Conservation (phyloP, 35 echinoderm and acorn worm genomes). For the Eucidaris tribuloides region DNA sequence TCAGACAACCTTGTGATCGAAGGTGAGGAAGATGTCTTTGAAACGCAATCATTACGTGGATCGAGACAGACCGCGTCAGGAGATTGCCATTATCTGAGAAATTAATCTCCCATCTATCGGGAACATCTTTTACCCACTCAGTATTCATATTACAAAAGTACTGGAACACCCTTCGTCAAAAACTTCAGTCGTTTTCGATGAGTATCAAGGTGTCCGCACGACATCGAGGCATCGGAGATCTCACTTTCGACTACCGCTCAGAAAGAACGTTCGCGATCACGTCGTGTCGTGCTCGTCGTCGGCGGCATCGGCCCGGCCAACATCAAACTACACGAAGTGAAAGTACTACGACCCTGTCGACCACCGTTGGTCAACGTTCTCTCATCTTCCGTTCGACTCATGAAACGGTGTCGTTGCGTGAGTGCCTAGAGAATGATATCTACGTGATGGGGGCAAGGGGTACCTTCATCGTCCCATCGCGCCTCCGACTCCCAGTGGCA, state of each 20-base stretch:
- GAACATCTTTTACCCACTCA: constrained; percentile 53
- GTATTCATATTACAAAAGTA: too few species aligned
- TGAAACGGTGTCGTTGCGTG: constrained; percentile 51
- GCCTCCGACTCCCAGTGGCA: constrained; percentile 10
- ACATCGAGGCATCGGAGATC: constrained; percentile 45
- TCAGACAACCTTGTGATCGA: constrained; percentile 64
- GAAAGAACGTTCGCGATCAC: constrained; percentile 33
- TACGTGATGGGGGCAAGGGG: constrained; percentile 54
- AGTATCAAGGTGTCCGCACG: constrained; percentile 35
- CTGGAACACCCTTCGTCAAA: too few species aligned
- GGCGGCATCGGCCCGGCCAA: constrained; percentile 75
- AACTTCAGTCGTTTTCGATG: constrained; percentile 18
- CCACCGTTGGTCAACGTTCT: constrained; percentile 57
- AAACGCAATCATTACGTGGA: constrained; percentile 61
- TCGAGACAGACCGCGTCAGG: not conserved
- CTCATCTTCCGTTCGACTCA: constrained; percentile 45
- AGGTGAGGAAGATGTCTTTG: constrained; percentile 57
- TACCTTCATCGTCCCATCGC: constrained; percentile 29
- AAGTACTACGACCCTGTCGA: constrained; percentile 67
- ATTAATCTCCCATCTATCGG: constrained; percentile 48
- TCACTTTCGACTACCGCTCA: not conserved
- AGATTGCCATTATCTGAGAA: constrained; percentile 14
- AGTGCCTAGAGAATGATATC: constrained; percentile 46
- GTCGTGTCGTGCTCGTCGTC: constrained; percentile 53
- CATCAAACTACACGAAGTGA: constrained; percentile 69